These are phyloP conservation scores for Pegea sp. DNA, from an alignment of 23 tunicate genomes.

Conservation along the genomic window DNA sequence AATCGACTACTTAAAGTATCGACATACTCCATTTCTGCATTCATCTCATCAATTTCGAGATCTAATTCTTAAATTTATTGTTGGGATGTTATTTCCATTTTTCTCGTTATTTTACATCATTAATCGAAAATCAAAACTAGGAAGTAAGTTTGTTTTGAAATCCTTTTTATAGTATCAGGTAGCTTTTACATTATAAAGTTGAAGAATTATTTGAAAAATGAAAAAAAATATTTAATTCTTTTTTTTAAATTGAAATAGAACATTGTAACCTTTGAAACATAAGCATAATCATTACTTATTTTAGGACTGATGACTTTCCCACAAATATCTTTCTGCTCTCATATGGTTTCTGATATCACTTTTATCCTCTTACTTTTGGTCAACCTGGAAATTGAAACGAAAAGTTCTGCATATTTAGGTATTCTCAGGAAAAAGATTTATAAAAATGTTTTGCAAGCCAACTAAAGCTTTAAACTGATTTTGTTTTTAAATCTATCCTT, in stretches of 20 bases:
- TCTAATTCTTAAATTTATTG: conserved; percentile 1
- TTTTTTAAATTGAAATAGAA: too few species aligned
- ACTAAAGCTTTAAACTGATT: not conserved
- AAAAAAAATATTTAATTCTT: too few species aligned
- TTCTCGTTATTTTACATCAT: conserved; percentile 41
- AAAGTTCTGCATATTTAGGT: not conserved
- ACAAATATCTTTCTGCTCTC: conserved; percentile 39
- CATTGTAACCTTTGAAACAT: too few species aligned
- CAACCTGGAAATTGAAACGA: conserved; percentile 3
- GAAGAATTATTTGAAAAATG: too few species aligned
- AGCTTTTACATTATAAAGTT: too few species aligned
- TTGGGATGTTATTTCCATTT: conserved; percentile 58
- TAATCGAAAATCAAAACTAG: conserved; percentile 14
- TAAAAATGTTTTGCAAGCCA: too few species aligned
- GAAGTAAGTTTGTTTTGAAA: conserved; percentile 27
- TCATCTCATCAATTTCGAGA: not conserved
- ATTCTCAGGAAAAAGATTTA: not conserved
- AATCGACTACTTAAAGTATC: conserved; percentile 39
- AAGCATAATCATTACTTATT: too few species aligned
- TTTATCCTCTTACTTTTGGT: conserved; percentile 15
- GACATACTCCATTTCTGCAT: conserved; percentile 21
- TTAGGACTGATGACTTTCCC: conserved; percentile 33
- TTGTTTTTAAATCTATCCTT: not conserved
- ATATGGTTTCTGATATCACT: conserved; percentile 38
- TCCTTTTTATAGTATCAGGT: too few species aligned